phyloP scores from a whole-genome alignment of 2,113 vertebrate genomes.

The Puntigrus tetrazona region DNA sequence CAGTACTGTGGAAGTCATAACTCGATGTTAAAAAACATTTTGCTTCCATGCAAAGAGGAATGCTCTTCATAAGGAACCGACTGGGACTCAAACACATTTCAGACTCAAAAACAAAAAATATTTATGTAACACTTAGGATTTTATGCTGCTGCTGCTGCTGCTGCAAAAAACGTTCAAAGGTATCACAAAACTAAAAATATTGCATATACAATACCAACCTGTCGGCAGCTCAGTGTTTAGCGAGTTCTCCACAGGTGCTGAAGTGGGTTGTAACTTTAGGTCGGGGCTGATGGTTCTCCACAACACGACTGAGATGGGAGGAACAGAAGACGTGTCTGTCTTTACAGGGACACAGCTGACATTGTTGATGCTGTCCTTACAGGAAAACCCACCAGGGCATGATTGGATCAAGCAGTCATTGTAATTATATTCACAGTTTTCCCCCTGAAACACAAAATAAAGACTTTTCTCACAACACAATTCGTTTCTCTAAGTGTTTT shows the following conservation, averaged over 20 bases:
- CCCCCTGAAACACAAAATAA: conserved; percentile 70
- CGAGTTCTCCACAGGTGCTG: conserved; percentile 15
- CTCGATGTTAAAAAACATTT: not conserved
- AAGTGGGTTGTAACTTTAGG: conserved; percentile 43
- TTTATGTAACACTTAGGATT: not conserved
- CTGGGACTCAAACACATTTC: not conserved
- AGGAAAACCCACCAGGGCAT: conserved; percentile 78
- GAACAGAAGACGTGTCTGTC: conserved; percentile 61
- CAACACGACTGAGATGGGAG: conserved; percentile 57
- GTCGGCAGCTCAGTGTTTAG: conserved; percentile 48
- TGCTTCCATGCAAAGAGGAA: not conserved
- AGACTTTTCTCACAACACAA: not conserved
- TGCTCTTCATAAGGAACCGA: not conserved
- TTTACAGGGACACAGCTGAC: conserved; percentile 76
- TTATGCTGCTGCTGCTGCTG: not conserved
- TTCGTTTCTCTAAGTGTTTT: conserved; percentile 3
- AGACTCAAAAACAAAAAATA: not conserved
- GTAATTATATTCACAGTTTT: conserved; percentile 83
- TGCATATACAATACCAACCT: conserved; percentile 62
- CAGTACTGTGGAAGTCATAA: not conserved
- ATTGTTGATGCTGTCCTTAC: conserved; percentile 81
- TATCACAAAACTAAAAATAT: not conserved
- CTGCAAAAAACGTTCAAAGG: not conserved
- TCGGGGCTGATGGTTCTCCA: conserved; percentile 54
- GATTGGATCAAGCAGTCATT: conserved; percentile 80